A percentile compares a stretch with the other conserved stretches of the same genome.
Evolutionary conservation across 2,113 vertebrate genomes (phyloP).

Genomic region (Excalfactoria chinensis): DNA sequence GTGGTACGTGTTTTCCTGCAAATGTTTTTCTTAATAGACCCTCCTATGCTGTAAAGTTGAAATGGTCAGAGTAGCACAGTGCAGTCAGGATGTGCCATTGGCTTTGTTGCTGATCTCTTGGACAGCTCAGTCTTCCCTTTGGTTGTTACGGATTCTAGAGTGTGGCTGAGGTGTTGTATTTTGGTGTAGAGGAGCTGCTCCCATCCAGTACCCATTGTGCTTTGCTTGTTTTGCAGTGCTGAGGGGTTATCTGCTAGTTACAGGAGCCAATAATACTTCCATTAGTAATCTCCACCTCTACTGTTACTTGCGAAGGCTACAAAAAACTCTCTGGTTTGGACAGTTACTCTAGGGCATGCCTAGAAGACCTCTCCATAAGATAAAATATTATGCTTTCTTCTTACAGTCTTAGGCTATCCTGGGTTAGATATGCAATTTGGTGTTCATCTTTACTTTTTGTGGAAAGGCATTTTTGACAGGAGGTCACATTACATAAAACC

Average conservation of each 20-base stretch:
- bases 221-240: not conserved
- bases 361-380: not conserved
- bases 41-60: not conserved
- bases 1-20: not conserved
- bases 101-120: not conserved
- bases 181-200: not conserved
- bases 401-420: not conserved
- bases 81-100: not conserved
- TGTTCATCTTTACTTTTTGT: not conserved
- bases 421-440: not conserved
- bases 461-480: not conserved
- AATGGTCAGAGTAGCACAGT: not conserved
- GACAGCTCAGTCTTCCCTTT: not conserved
- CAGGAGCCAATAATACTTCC: not conserved
- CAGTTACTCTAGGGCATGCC: not conserved
- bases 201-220: not conserved
- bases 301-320: not conserved
- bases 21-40: not conserved
- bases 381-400: not conserved
- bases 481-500: not conserved
- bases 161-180: not conserved
- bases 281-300: not conserved
- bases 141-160: not conserved
- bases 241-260: not conserved
- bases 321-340: not conserved